Conservation (phyloP, 2,113 vertebrate genomes). For the Perognathus longimembris region DNA sequence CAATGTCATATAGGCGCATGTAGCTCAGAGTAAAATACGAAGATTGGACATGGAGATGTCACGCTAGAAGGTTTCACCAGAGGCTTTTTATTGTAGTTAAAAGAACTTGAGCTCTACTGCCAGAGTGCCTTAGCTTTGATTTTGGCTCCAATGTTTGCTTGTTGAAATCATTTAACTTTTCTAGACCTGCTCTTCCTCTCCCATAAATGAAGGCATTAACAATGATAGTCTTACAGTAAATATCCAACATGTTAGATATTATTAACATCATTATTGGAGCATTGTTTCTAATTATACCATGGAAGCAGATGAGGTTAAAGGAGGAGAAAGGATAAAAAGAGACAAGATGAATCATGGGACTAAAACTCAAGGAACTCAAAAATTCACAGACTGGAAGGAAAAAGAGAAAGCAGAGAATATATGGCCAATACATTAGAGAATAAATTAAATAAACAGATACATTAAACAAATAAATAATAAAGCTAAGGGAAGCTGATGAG, state of each 20-base stretch:
- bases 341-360: not conserved
- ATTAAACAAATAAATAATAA: not conserved
- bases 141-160: not conserved
- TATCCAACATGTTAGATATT: slow-evolving; percentile 17
- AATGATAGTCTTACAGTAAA: not conserved
- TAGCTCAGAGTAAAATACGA: not conserved
- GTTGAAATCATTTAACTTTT: not conserved
- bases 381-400: not conserved
- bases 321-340: not conserved
- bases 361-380: slow-evolving; percentile 1
- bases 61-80: not conserved
- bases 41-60: not conserved
- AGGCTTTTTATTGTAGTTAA: not conserved
- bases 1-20: not conserved
- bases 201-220: not conserved
- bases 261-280: not conserved
- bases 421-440: not conserved
- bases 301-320: not conserved
- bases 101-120: not conserved
- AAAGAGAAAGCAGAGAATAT: not conserved
- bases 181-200: not conserved
- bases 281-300: not conserved
- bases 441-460: too few relatives aligned
- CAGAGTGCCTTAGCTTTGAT: not conserved
- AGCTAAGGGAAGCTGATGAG: not conserved